Base-by-base conservation (phyloP, 2,113 vertebrate species). In the Oryzias curvinotus region DNA sequence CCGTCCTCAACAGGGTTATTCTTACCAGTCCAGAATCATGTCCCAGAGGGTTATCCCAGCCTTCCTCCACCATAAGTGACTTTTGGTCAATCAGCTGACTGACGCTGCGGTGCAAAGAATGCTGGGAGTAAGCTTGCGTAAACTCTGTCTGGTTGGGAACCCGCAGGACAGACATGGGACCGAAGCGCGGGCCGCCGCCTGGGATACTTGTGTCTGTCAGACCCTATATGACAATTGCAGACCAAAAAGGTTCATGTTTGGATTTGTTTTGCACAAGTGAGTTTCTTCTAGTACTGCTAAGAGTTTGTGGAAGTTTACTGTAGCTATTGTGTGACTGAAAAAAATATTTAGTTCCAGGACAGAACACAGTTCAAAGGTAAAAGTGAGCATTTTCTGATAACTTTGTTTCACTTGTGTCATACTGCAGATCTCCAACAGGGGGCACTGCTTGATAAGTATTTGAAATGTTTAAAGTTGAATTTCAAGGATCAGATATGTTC, bases 71-170 rank as follows among this genome's bases (percentile, higher is more conserved):
- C 7, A 56, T 73, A 52, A 93, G 62, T 14, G 92, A 92, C 73
- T 95, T 97, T 75, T 92, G 94, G 86, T 96, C 86, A 6, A 96
- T 91, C 64, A 97, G 92, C 77, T 98, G 95, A 77, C 95, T 98
- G 80, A 94, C 89, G 0, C 97, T 98, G 55, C 91, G 92, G 19
- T 94, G 95, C 23, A 98, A 87, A 23, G 94, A 91, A 52, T 88
- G 89, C 55, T 90, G 93, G 61, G 96, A 92, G 14, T 80, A 95
- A 3, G 87, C 71, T 6, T 64, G 91, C 12, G 73, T 88, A 10
- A 93, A 77, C 56, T 93, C 94, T 55, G 89, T 82, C 71, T 93
- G 94, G 15, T 91, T 93, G 13, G 91, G 90, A 66, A 92, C 82
- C 0, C 88, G 83, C 1, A 94, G 69, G 4, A 92, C 87, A 0